Base-by-base conservation (phyloP, 2,888 invertebrate genomes). In the Anarsia innoxiella region DNA sequence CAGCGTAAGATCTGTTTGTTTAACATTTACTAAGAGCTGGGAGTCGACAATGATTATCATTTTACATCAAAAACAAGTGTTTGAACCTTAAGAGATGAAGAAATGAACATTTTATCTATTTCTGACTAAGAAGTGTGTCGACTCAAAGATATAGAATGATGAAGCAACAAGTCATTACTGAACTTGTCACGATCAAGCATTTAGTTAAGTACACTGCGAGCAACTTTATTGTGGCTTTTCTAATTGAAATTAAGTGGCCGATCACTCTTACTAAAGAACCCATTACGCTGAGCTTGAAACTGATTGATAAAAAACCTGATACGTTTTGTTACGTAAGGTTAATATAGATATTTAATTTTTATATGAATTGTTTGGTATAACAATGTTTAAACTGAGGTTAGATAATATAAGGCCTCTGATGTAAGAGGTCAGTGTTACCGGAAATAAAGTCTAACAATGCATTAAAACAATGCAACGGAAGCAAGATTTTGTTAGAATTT, bases 401-500 rank as follows among this genome's bases (percentile, higher is more conserved):
- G 23, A 34, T 36, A 35, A 42, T 37, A 40, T 42, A 42, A 43
- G 42, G 36, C 42, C 41, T 39, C 44, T 49, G 44, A 51, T 38
- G 40, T 51, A 48, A 57, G 58, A 62, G 61, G 60, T 57, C 57
- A 53, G 37, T 46, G 37, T 47, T 48, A 45, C 56, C 53, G 62
- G 56, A 60, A 59, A 54, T 45, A 39, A 39, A 36, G 45, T 52
- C 59, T 60, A 60, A 49, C 44, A 42, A 42, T 45, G 45, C 47
- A 30, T 40, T 16, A 32, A 47, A 46, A 67, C 69, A 72, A 72
- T 67, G 51, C 46, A 54, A 49, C 63, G 69, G 69, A 70, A 68
- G 56, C 50, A 39, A 12, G 26, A 44, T 41, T 46, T 58, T 54
- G n/a, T n/a, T n/a, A n/a, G n/a, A n/a, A n/a, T n/a, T n/a, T n/a